Percentiles rank a stretch among this genome's conserved stretches.
Conservation (phyloP, 1,140 invertebrate species). For the Diorhabda elongata region DNA sequence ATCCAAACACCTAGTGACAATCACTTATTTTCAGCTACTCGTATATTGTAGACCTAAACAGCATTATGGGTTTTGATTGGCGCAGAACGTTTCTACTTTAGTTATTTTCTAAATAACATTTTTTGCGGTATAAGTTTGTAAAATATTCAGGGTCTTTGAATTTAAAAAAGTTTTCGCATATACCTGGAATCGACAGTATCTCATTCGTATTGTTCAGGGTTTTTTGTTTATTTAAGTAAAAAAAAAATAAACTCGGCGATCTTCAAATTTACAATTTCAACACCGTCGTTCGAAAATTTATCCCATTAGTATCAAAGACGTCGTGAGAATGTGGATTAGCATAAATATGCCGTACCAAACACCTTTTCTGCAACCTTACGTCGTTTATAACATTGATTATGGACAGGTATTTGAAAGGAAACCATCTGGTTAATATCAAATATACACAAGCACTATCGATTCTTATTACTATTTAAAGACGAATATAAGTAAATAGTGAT, state of each 20-base stretch:
- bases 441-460: background rate
- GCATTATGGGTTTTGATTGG: no score
- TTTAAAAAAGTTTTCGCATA: constrained; percentile 8
- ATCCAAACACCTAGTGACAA: no score
- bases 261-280: constrained; percentile 17
- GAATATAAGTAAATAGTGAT: no score
- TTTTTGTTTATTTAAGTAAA: background rate
- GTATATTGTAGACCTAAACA: no score
- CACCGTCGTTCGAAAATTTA: constrained; percentile 11
- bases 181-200: constrained; percentile 9
- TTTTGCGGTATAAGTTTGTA: no score
- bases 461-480: no score
- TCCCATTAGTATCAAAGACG: constrained; percentile 20
- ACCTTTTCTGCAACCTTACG: constrained; percentile 23
- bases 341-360: constrained; percentile 27
- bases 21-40: no score
- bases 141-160: background rate
- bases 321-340: constrained; percentile 16
- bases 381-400: constrained; percentile 23
- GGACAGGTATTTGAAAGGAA: background rate
- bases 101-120: no score
- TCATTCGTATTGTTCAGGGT: background rate
- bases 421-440: constrained; percentile 1
- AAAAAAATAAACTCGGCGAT: constrained; percentile 9
- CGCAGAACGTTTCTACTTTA: no score